Evolutionary conservation across 2,888 invertebrate genomes (phyloP), one percentile per base, ranked within the genome.

Genomic region (Anthophora plumipes): DNA sequence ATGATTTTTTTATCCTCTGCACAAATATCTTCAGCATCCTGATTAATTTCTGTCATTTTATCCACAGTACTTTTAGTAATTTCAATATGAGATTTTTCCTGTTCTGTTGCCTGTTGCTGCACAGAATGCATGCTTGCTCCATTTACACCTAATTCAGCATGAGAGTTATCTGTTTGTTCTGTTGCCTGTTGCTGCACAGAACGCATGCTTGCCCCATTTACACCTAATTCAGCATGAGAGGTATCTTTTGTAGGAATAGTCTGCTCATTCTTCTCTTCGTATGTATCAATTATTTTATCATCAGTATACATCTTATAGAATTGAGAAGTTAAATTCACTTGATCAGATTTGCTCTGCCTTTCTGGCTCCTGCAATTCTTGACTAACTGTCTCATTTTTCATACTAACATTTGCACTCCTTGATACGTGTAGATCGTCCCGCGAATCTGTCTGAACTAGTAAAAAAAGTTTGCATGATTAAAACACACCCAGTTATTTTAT

Each of bases 191-290:
- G 6, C 39, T 54, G 66, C 1, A n/a, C n/a, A 20, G 14, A 25
- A 52, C 20, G 64, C 22, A 7, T 39, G 17, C n/a, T 37, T 6
- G n/a, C n/a, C n/a, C n/a, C n/a, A 9, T 39, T 52, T 46, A 8
- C 17, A 9, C 9, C 43, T 37, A 43, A 20, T 31, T 46, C 37
- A 25, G 12, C 8, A 12, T 20, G n/a, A 48, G 9, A 22, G 48
- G 31, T 25, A 25, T 74, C 75, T 52, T 54, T 80, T 12, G 76
- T 69, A 37, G 80, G 81, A 25, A 75, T 52, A 17, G 48, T 67
- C 57, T 80, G 70, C 39, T 75, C 72, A 0, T 11, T 50, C 12
- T 57, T 67, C 12, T 75, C 66, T 12, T 59, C 55, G 0, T 46
- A 43, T 6, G 52, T 70, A 17, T 55, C 39, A 12, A 70, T 54